Conservation (phyloP, 2,888 invertebrate genomes). For the Subacronicta megacephala region DNA sequence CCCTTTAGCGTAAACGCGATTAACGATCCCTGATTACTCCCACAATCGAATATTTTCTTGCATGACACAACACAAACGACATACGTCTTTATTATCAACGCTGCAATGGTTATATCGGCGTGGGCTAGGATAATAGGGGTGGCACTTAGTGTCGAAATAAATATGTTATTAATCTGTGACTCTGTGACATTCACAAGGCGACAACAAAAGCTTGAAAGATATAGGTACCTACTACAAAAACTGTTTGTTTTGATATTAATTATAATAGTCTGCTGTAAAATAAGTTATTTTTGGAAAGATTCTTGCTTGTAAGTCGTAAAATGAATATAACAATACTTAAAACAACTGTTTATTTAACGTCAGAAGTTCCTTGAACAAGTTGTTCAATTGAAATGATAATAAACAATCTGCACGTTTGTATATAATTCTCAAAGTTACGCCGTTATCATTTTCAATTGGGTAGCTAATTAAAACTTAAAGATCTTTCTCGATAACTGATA, state of each 20-base stretch:
- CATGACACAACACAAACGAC: conserved; percentile 18
- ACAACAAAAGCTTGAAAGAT: conserved; percentile 11
- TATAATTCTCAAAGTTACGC: not conserved
- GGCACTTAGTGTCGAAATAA: conserved; percentile 38
- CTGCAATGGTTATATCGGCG: conserved; percentile 9
- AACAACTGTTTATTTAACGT: not conserved
- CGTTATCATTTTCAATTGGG: not conserved
- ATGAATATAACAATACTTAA: conserved; percentile 2
- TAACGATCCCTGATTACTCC: conserved; percentile 50
- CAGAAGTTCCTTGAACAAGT: not conserved
- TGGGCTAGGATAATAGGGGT: conserved; percentile 13
- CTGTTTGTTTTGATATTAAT: conserved; percentile 18
- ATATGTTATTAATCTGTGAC: conserved; percentile 47
- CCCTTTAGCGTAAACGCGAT: conserved; percentile 39
- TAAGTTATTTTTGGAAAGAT: conserved; percentile 7
- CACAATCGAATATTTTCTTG: conserved; percentile 34
- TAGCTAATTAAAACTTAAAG: not conserved
- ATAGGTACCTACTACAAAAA: too few species aligned
- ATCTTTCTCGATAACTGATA: not conserved
- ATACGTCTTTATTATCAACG: conserved; percentile 5
- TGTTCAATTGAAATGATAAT: not conserved
- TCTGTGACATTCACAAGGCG: conserved; percentile 28
- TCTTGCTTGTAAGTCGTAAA: not conserved
- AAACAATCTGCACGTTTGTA: not conserved
- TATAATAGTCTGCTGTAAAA: conserved; percentile 16